Evolutionary conservation across 2,888 invertebrate species (phyloP).

Genomic region (Syrphus vitripennis): DNA sequence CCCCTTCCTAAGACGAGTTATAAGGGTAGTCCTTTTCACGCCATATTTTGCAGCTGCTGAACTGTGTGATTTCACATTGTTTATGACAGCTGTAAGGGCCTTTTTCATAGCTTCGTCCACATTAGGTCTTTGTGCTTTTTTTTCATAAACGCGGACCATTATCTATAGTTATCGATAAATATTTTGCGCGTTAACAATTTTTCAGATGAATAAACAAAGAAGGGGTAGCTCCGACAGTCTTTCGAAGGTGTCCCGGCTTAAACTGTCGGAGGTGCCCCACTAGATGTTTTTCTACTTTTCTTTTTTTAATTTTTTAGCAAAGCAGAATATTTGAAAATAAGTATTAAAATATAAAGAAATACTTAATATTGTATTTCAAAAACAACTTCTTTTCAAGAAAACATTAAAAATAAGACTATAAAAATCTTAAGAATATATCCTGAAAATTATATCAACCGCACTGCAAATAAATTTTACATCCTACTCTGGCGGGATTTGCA

Average conservation of each 20-base stretch:
- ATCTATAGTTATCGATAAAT: neutral
- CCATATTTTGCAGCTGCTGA: constrained; percentile 8
- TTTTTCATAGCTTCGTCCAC: neutral
- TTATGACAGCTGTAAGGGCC: neutral
- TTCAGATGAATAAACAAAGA: neutral
- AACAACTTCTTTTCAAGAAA: neutral
- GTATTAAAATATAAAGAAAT: neutral
- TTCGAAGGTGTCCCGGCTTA: neutral
- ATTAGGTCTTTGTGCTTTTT: neutral
- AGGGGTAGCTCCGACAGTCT: neutral
- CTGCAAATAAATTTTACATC: neutral
- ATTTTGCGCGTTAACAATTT: neutral
- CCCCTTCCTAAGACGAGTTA: constrained; percentile 5
- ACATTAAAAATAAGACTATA: neutral
- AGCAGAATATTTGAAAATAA: neutral
- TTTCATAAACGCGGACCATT: constrained; percentile 5
- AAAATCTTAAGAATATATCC: neutral
- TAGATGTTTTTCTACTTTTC: neutral
- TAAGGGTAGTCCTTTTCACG: neutral
- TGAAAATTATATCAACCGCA: neutral
- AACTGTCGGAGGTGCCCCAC: neutral
- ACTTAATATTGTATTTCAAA: neutral
- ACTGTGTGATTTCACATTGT: neutral
- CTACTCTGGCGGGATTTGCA: neutral
- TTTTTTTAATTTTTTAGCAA: neutral